These are phyloP conservation scores for Arremon aurantiirostris DNA, from an alignment of 2,797 vertebrate species.

Conservation along the genomic window DNA sequence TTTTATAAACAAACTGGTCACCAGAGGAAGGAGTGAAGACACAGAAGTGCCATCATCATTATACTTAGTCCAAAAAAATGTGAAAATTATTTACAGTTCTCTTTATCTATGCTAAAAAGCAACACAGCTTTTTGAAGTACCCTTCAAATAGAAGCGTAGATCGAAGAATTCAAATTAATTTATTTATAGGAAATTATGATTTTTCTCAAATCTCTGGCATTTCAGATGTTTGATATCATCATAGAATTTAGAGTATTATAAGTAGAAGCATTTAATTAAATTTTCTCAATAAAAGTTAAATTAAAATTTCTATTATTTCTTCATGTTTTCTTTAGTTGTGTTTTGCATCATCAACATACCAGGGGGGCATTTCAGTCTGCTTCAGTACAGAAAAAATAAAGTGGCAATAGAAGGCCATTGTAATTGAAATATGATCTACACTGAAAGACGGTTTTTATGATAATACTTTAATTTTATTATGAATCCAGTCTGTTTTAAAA, in stretches of 20 bases:
- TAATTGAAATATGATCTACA: background rate
- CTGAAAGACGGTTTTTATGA: background rate
- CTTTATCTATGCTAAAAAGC: background rate
- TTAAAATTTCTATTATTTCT: background rate
- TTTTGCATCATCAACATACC: background rate
- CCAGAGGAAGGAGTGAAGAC: background rate
- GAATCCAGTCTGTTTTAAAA: background rate
- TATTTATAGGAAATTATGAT: background rate
- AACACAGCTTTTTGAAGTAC: background rate
- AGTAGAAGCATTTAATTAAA: background rate
- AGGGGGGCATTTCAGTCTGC: accelerated
- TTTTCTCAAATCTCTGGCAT: background rate
- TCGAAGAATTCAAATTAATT: background rate
- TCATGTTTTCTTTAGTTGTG: background rate
- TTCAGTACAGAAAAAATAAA: background rate
- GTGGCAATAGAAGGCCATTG: accelerated
- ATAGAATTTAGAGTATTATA: background rate
- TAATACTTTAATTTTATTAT: background rate
- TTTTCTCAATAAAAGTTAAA: background rate
- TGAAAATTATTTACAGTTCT: background rate
- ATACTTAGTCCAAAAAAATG: background rate
- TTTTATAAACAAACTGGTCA: background rate
- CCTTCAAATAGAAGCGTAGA: background rate
- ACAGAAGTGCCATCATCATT: background rate
- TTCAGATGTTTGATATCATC: background rate